These are phyloP conservation scores for Ceratina australensis DNA, from an alignment of 1,140 invertebrate genomes.

Conservation along the genomic window DNA sequence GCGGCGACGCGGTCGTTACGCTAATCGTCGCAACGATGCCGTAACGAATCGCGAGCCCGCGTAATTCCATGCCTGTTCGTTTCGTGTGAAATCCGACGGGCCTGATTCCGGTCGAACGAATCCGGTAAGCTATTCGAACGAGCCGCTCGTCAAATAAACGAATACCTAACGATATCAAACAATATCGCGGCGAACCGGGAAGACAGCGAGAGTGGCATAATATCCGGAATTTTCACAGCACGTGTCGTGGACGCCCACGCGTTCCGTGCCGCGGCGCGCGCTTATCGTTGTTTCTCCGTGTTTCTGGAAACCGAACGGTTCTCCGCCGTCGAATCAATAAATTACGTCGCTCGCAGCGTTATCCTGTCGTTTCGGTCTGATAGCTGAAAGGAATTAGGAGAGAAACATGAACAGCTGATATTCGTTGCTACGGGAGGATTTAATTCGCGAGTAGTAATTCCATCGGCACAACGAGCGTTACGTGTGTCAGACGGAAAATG, in stretches of 20 bases:
- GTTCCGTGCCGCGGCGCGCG: not conserved
- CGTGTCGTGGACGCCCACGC: constrained; percentile 33
- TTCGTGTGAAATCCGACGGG: constrained; percentile 9
- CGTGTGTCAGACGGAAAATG: too few relatives aligned
- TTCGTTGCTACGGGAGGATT: not conserved
- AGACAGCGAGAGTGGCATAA: constrained; percentile 15
- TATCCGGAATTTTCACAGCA: constrained; percentile 26
- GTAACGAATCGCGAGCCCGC: not conserved
- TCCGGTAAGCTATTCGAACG: constrained; percentile 1
- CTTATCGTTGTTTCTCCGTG: not conserved
- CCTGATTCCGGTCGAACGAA: not conserved
- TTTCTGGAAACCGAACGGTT: not conserved
- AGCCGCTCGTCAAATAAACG: constrained; percentile 30
- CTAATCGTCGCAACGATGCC: constrained; percentile 17
- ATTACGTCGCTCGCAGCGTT: not conserved
- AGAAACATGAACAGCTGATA: not conserved
- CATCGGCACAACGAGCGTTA: too few relatives aligned
- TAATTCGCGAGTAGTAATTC: too few relatives aligned
- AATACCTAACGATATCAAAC: constrained; percentile 36
- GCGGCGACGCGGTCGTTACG: not conserved
- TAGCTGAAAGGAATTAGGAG: not conserved
- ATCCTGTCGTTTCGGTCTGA: not conserved
- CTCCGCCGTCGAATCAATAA: not conserved
- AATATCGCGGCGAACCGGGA: constrained; percentile 3
- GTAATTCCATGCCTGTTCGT: not conserved